A percentile compares a stretch with the other conserved stretches of the same genome.
phyloP scores from a whole-genome alignment of 2,888 invertebrate genomes.

The Tetanocera ferruginea region DNA sequence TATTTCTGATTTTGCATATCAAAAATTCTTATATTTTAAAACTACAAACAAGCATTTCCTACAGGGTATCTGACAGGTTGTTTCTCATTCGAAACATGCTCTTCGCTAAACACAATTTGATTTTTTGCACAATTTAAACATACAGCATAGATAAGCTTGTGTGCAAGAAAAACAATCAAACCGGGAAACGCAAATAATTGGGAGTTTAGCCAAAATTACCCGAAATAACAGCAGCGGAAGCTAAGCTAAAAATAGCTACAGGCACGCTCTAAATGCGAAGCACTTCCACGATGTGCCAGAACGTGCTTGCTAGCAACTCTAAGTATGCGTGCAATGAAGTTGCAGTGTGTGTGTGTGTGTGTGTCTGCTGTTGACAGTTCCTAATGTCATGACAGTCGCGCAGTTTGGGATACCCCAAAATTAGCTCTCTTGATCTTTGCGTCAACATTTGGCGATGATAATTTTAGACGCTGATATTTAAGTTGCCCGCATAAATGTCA shows the following conservation, averaged over 20 bases:
- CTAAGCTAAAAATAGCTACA: background rate
- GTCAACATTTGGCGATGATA: background rate
- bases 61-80: too few relatives aligned
- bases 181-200: background rate
- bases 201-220: background rate
- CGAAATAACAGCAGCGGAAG: background rate
- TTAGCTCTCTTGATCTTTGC: constrained; percentile 4
- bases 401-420: background rate
- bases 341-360: background rate
- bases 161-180: background rate
- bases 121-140: background rate
- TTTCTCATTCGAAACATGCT: too few relatives aligned
- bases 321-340: background rate
- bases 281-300: background rate
- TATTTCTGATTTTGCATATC: too few relatives aligned
- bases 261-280: background rate
- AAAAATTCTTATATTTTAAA: too few relatives aligned
- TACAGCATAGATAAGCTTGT: background rate
- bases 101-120: too few relatives aligned
- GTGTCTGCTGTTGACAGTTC: background rate
- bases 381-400: background rate
- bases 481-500: background rate
- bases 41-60: too few relatives aligned
- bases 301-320: background rate
- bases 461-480: background rate